Conservation (phyloP, 2,797 vertebrate species). For the Notolabrus celidotus region DNA sequence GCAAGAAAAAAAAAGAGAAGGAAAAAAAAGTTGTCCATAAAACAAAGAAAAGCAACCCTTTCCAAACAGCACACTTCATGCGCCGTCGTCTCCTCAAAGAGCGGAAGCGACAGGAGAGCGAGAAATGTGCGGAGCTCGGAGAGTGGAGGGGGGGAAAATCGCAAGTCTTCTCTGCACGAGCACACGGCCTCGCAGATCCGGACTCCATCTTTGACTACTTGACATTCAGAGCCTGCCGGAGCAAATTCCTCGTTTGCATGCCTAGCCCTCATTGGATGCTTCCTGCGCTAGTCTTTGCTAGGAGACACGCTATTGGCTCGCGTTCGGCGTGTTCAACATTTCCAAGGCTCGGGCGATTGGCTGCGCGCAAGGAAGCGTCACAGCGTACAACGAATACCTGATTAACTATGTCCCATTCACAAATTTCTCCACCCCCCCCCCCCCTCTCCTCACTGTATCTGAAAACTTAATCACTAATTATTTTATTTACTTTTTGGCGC, state of each 20-base stretch:
- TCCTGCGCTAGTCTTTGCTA: conserved; percentile 90
- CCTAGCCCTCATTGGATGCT: conserved; percentile 87
- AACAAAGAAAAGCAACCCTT: conserved; percentile 74
- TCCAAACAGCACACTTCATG: conserved; percentile 60
- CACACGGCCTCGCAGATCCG: conserved; percentile 91
- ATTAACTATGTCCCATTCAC: conserved; percentile 92
- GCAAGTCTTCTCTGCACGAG: conserved; percentile 85
- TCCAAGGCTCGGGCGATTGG: conserved; percentile 83
- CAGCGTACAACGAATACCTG: conserved; percentile 89
- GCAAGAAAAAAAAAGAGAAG: conserved; percentile 38
- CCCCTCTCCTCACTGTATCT: conserved; percentile 29
- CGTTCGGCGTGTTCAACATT: conserved; percentile 87
- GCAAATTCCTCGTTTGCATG: conserved; percentile 90
- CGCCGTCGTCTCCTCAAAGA: conserved; percentile 46
- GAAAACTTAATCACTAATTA: conserved; percentile 61
- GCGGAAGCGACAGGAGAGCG: conserved; percentile 21
- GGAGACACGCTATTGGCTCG: conserved; percentile 86
- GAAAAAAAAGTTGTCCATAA: conserved; percentile 80
- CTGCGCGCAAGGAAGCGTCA: conserved; percentile 72
- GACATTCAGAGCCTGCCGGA: conserved; percentile 94
- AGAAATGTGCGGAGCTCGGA: conserved; percentile 43
- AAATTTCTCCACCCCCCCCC: conserved; percentile 85
- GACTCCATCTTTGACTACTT: conserved; percentile 99
- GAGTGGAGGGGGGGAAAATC: conserved; percentile 56
- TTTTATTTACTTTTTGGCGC: conserved; percentile 50